Percentiles rank a stretch among this genome's conserved stretches.
phyloP scores from a whole-genome alignment of 53 echinoderm and acorn worm genomes.

The Patiria pectinifera region DNA sequence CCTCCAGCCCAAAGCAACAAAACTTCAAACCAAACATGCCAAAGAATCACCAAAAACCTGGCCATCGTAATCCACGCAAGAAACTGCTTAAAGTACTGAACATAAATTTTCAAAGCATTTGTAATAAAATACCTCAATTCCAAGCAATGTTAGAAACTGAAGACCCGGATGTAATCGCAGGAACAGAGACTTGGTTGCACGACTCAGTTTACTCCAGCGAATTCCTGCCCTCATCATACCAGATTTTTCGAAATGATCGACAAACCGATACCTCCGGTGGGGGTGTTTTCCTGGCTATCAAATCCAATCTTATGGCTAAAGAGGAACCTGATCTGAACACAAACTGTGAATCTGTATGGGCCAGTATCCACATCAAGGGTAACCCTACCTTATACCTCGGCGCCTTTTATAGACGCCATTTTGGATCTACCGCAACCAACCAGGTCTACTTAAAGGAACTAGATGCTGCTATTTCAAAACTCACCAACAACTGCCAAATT shows the following conservation, averaged over 20 bases:
- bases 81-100: conserved; percentile 31
- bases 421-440: not conserved
- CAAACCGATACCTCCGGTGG: conserved; percentile 30
- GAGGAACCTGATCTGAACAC: conserved; percentile 38
- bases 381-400: not conserved
- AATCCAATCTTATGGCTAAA: conserved; percentile 21
- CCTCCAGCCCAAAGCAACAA: conserved; percentile 61
- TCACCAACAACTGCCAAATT: conserved; percentile 31
- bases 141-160: conserved; percentile 51
- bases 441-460: conserved; percentile 43
- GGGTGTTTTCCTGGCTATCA: conserved; percentile 40
- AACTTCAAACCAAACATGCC: too few relatives aligned
- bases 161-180: conserved; percentile 49
- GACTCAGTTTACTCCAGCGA: conserved; percentile 25
- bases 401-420: not conserved
- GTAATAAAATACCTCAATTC: conserved; percentile 46
- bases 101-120: conserved; percentile 62
- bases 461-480: conserved; percentile 21
- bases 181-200: conserved; percentile 55
- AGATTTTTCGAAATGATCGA: conserved; percentile 45
- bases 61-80: too few relatives aligned
- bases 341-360: conserved; percentile 57
- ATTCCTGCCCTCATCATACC: conserved; percentile 38
- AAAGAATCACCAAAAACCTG: not conserved
- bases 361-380: conserved; percentile 22